Evolutionary conservation across 2,888 invertebrate genomes (phyloP).

Genomic region (Lasioglossum zephyrum): DNA sequence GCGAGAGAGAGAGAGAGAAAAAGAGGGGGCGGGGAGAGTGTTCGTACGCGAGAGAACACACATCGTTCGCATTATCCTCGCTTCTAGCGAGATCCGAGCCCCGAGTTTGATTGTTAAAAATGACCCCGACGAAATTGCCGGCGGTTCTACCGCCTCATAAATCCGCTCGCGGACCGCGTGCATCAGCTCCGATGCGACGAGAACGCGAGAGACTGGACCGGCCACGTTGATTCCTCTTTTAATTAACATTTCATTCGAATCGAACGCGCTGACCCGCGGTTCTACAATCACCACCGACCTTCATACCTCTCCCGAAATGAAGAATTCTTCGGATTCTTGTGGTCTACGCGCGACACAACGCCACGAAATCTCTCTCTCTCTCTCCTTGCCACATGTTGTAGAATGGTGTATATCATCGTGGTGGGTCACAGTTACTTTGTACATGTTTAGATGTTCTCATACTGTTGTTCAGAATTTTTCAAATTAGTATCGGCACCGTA

Average conservation of each 20-base stretch:
- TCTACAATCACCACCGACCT: neutral
- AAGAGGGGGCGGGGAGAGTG: too few species aligned
- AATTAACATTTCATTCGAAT: constrained; percentile 18
- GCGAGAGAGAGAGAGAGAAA: neutral
- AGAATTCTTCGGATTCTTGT: constrained; percentile 5
- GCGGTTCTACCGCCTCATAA: neutral
- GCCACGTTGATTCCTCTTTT: neutral
- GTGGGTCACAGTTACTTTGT: neutral
- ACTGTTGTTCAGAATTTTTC: neutral
- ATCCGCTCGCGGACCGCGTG: neutral
- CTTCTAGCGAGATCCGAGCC: neutral
- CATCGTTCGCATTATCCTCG: constrained; percentile 9
- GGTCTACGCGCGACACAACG: neutral
- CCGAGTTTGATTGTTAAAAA: neutral
- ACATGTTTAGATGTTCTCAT: neutral
- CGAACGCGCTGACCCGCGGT: neutral
- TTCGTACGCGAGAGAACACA: neutral
- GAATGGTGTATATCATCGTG: neutral
- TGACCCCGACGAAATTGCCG: neutral
- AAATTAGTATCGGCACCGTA: neutral
- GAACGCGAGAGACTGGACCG: neutral
- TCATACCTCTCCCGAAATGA: neutral
- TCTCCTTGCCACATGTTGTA: neutral
- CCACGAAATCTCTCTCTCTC: neutral
- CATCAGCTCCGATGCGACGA: neutral